These are phyloP conservation scores for Hoplostethus atlanticus DNA, from an alignment of 2,797 vertebrate genomes.

Conservation along the genomic window DNA sequence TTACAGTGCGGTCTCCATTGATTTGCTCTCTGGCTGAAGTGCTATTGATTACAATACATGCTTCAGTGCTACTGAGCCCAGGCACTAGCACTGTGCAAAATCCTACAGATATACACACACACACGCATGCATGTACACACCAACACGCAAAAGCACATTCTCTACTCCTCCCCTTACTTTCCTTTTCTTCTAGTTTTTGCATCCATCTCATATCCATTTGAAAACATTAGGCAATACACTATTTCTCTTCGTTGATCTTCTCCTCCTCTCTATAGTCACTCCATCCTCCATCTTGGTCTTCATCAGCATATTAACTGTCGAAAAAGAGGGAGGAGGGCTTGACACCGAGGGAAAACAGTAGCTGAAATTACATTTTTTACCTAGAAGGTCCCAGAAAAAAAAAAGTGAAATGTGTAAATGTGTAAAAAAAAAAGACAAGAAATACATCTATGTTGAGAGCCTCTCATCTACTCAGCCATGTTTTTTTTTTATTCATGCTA, in stretches of 20 bases:
- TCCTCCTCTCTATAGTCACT: slow-evolving; percentile 40
- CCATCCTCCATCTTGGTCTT: slow-evolving; percentile 21
- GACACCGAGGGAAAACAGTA: slow-evolving; percentile 17
- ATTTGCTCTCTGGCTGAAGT: slow-evolving; percentile 83
- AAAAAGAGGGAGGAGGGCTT: background rate
- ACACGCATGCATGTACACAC: slow-evolving; percentile 7
- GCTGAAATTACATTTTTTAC: slow-evolving; percentile 7
- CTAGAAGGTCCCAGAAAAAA: slow-evolving; percentile 14
- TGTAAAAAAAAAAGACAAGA: slow-evolving; percentile 21
- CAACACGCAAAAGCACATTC: background rate
- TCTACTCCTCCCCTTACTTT: slow-evolving; percentile 5
- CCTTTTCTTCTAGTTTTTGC: slow-evolving; percentile 16
- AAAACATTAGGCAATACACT: slow-evolving; percentile 38
- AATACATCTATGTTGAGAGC: slow-evolving; percentile 33
- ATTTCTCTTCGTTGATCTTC: slow-evolving; percentile 19
- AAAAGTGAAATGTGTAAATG: slow-evolving; percentile 9
- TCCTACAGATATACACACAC: slow-evolving; percentile 20
- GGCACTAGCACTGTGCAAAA: slow-evolving; percentile 46
- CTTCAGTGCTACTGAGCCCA: slow-evolving; percentile 69
- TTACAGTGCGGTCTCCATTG: slow-evolving; percentile 79
- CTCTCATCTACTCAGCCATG: slow-evolving; percentile 36
- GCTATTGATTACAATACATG: slow-evolving; percentile 84
- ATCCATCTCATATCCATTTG: slow-evolving; percentile 39
- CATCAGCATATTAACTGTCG: slow-evolving; percentile 53
- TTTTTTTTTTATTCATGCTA: slow-evolving; percentile 72